Conservation (phyloP, 2,113 vertebrate genomes). For the Thalassarche chlororhynchos region DNA sequence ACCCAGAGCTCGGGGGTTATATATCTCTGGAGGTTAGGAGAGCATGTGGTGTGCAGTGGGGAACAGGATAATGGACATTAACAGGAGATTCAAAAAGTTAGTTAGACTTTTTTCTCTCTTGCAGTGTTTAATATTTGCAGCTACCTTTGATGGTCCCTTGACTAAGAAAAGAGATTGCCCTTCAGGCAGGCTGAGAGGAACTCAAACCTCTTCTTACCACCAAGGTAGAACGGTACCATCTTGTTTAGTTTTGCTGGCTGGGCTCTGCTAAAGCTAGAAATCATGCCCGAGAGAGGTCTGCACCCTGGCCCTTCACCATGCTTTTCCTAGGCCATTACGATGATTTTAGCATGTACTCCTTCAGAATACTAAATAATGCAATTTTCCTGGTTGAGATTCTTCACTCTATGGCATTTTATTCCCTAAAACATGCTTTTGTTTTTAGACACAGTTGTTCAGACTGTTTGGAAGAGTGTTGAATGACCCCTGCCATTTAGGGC, state of each 20-base stretch:
- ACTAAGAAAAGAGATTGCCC: neutral
- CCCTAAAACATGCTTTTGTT: neutral
- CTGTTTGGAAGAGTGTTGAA: neutral
- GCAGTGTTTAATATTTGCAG: neutral
- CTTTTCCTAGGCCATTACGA: neutral
- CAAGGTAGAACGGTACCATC: neutral
- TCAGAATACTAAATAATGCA: neutral
- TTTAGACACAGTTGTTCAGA: neutral
- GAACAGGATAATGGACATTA: neutral
- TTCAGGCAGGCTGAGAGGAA: neutral
- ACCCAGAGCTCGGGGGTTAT: fast-evolving
- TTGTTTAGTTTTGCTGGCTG: neutral
- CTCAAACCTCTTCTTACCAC: neutral
- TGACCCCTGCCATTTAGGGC: neutral
- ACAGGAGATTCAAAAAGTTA: neutral
- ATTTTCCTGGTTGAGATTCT: neutral
- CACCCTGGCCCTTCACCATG: neutral
- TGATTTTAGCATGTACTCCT: neutral
- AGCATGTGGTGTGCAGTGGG: neutral
- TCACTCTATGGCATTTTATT: neutral
- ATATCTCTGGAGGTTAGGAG: neutral
- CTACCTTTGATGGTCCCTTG: neutral
- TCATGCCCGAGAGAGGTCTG: neutral
- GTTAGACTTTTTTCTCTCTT: neutral
- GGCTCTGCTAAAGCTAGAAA: neutral